Base-by-base conservation (phyloP, 2,113 vertebrate genomes). In the Podilymbus podiceps region DNA sequence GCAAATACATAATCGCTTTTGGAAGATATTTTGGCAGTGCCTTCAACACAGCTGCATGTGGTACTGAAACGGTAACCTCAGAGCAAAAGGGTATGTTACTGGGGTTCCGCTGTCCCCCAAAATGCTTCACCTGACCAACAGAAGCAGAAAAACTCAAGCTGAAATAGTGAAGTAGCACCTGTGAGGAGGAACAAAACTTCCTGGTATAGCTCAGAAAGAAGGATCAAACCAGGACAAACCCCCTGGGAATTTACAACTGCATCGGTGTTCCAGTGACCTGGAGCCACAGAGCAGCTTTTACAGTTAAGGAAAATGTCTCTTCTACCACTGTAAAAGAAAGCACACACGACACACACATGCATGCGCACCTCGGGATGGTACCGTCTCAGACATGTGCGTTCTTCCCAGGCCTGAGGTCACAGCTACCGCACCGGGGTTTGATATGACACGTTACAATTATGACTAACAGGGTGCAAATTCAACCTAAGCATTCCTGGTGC, bases 371-470 rank as follows among this genome's bases (percentile, higher is more conserved):
- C n/a, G 5, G 24, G 50, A 82, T 11, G 21, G 56, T 11, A 52
- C 12, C 38, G 40, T 35, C 27, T 0, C 0, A 69, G 68, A 75
- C 11, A 38, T 0, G 3, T 5, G 5, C 82, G 72, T 22, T n/a
- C 74, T 68, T 30, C 56, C 53, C 44, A 44, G 53, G 31, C 30
- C 66, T 44, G 27, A 71, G 59, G 77, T 82, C 64, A 71, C 47
- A 67, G 47, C 55, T 38, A 81, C 46, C 42, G 52, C 31, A 67
- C n/a, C 33, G 53, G 10, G 24, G n/a, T 31, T 19, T 89, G 44
- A 55, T 27, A 44, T 0, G 2, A 68, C 47, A 55, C 2, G 2
- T 47, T 47, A 38, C 3, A 5, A 17, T 46, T 44, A 69, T 1
- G 14, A 60, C 35, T 69, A 83, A 52, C 44, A 67, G 68, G 55